Base-by-base conservation (phyloP, 2,888 invertebrate species). In the Neuroscelio doddi region DNA sequence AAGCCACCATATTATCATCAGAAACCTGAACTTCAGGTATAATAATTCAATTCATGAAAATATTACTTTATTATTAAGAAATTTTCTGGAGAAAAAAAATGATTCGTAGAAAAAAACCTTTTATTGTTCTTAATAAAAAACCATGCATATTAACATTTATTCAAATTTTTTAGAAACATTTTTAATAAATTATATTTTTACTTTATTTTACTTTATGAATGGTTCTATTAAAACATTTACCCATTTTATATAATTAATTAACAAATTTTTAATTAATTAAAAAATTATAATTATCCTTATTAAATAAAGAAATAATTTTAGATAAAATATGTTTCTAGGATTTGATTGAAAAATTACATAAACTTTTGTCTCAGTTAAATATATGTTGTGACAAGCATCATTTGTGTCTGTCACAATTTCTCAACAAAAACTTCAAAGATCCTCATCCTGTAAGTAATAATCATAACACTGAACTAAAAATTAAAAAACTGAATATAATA, bases 1-100 rank as follows among this genome's bases (percentile, higher is more conserved):
- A 90, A 91, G 5, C 91, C 93, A 2, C 91, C 91, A 7, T 80
- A 82, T 55, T 75, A 82, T 83, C 75, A 86, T 83, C 8, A 86
- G 81, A 8, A 78, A 75, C 42, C 79, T 79, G 51, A 71, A 76
- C 85, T 88, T 72, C 77, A 87, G 4, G 80, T 88, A 61, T 84
- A 87, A 5, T 85, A 80, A 15, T 26, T 15, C 7, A 41, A 30
- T 34, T 38, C 5, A n/a, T n/a, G n/a, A n/a, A n/a, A n/a, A n/a
- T n/a, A n/a, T n/a, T n/a, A n/a, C n/a, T n/a, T n/a, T n/a, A n/a
- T n/a, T n/a, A n/a, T n/a, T n/a, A n/a, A n/a, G n/a, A n/a, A n/a
- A n/a, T n/a, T n/a, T n/a, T n/a, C n/a, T n/a, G n/a, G n/a, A n/a
- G n/a, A n/a, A n/a, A n/a, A n/a, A n/a, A n/a, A n/a, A n/a, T n/a